phyloP scores from a whole-genome alignment of 2,888 invertebrate species.

The Cantharis rustica region DNA sequence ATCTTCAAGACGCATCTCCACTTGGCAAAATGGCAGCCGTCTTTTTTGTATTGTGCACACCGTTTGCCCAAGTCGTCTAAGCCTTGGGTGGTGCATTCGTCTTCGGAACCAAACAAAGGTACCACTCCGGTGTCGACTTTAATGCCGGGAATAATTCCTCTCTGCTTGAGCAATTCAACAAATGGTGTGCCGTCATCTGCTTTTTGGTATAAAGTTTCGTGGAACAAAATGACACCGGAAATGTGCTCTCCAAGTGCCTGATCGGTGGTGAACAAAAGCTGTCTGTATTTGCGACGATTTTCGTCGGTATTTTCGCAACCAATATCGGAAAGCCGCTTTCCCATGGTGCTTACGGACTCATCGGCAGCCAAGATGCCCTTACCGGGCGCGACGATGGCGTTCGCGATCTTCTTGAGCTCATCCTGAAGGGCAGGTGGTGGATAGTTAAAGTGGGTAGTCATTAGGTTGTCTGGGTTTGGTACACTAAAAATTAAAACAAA shows the following conservation, averaged over 20 bases:
- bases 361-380: slow-evolving; percentile 97
- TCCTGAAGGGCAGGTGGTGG: slow-evolving; percentile 82
- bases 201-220: slow-evolving; percentile 71
- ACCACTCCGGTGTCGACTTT: slow-evolving; percentile 70
- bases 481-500: not conserved
- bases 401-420: slow-evolving; percentile 84
- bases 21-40: slow-evolving; percentile 68
- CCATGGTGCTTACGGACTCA: slow-evolving; percentile 91
- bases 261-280: slow-evolving; percentile 64
- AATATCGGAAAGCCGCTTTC: slow-evolving; percentile 84
- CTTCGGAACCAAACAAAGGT: slow-evolving; percentile 63
- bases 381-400: slow-evolving; percentile 87
- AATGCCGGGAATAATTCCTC: slow-evolving; percentile 63
- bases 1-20: slow-evolving; percentile 68
- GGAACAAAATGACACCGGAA: slow-evolving; percentile 69
- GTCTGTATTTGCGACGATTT: slow-evolving; percentile 74
- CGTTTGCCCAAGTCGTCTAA: slow-evolving; percentile 64
- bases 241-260: slow-evolving; percentile 58
- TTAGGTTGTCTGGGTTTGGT: slow-evolving; percentile 24
- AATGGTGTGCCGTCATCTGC: slow-evolving; percentile 62
- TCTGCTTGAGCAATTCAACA: slow-evolving; percentile 58
- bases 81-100: slow-evolving; percentile 92
- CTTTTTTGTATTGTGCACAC: slow-evolving; percentile 65
- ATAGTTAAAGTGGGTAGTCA: slow-evolving; percentile 63
- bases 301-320: slow-evolving; percentile 92